Percentiles rank a stretch among this genome's conserved stretches.
Evolutionary conservation across 2,113 vertebrate genomes (phyloP).

Genomic region (Brachyistius frenatus): DNA sequence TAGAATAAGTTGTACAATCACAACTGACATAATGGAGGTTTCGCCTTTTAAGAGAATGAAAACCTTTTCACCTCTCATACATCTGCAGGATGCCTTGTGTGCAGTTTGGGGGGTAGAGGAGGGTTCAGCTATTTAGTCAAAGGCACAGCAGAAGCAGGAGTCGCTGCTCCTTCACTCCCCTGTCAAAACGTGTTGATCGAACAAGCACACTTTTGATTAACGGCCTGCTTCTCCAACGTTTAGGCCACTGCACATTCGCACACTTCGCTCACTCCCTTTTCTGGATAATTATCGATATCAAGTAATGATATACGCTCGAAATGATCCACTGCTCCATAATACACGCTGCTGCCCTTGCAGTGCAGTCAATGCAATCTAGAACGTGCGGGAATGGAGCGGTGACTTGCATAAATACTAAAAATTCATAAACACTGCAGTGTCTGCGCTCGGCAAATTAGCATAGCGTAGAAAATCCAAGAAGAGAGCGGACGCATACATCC

Average conservation of each 20-base stretch:
- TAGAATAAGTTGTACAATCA: no score
- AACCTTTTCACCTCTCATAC: no score
- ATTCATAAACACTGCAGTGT: conserved; percentile 28
- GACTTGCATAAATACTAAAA: conserved; percentile 35
- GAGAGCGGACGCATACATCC: conserved; percentile 12
- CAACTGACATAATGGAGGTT: no score
- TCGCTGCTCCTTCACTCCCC: neutral
- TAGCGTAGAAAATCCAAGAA: conserved; percentile 6
- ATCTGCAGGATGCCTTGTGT: neutral
- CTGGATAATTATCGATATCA: no score
- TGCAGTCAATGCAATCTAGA: neutral
- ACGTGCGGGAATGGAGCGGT: conserved; percentile 10
- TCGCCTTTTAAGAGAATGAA: neutral
- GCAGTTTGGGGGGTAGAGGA: neutral
- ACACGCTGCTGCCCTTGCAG: neutral
- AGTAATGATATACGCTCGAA: neutral
- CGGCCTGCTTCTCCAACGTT: neutral
- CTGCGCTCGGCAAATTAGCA: conserved; percentile 7
- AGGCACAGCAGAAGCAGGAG: neutral
- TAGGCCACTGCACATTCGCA: neutral
- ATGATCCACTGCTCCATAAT: neutral
- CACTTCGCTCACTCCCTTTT: neutral
- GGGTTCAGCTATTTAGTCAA: neutral
- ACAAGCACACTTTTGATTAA: neutral
- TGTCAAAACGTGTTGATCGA: neutral